Conservation (phyloP, 2,113 vertebrate species). For the Theristicus caerulescens region DNA sequence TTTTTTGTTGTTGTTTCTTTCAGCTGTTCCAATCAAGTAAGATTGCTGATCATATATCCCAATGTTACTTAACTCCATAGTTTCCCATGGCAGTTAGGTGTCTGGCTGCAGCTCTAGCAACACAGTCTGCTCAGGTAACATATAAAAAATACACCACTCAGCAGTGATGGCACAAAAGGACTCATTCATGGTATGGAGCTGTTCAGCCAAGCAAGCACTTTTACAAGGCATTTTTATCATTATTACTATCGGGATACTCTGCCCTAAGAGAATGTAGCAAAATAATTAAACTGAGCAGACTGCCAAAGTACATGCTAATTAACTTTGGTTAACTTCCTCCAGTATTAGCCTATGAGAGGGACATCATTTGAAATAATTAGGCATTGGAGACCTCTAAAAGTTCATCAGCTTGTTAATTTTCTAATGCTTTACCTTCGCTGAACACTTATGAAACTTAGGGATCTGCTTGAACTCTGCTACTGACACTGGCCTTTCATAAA, state of each 20-base stretch:
- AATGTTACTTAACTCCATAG: neutral
- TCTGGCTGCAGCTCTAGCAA: neutral
- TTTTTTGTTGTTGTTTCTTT: neutral
- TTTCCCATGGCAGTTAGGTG: neutral
- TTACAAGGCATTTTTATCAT: neutral
- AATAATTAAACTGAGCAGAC: constrained; percentile 38
- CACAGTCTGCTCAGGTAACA: neutral
- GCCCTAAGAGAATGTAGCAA: neutral
- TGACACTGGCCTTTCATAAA: neutral
- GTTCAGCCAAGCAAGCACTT: neutral
- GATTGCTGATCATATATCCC: neutral
- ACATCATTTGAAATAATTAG: neutral
- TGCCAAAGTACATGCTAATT: constrained; percentile 39
- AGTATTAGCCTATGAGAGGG: neutral
- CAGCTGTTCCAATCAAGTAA: neutral
- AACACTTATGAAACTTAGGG: neutral
- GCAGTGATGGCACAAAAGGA: neutral
- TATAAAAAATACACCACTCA: neutral
- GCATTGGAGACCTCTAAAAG: constrained; percentile 23
- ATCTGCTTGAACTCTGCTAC: neutral
- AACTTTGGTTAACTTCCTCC: constrained; percentile 31
- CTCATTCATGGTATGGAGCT: neutral
- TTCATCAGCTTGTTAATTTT: neutral
- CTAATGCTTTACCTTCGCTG: neutral
- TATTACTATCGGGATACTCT: neutral